phyloP scores from a whole-genome alignment of 2,797 vertebrate species.

The Nothura maculosa region DNA sequence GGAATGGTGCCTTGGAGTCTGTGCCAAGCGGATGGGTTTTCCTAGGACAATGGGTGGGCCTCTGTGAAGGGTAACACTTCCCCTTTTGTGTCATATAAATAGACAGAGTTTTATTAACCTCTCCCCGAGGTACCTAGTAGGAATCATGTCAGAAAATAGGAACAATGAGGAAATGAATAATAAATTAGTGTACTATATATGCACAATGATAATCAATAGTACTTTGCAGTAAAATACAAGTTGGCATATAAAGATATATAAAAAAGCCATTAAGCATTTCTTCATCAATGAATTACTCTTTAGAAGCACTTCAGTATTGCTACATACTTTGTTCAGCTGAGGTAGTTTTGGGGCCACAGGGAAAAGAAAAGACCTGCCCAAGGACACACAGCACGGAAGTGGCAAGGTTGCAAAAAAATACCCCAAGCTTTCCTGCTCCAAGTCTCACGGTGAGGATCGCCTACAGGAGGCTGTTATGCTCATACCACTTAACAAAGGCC shows the following conservation, averaged over 20 bases:
- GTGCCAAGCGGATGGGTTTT: neutral
- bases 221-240: neutral
- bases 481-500: neutral
- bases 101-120: conserved; percentile 45
- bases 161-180: conserved; percentile 42
- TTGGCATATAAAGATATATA: neutral
- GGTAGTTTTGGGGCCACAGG: neutral
- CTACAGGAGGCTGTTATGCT: neutral
- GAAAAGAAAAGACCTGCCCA: neutral
- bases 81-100: neutral
- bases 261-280: neutral
- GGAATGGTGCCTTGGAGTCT: neutral
- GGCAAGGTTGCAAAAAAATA: neutral
- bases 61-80: neutral
- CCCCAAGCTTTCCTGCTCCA: neutral
- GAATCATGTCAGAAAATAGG: neutral
- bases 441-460: neutral
- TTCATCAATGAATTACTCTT: neutral
- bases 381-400: neutral
- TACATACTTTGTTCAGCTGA: neutral
- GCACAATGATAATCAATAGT: conserved; percentile 52
- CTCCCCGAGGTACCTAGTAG: neutral
- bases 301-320: neutral
- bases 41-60: neutral
- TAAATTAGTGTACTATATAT: conserved; percentile 1